Percentiles rank a stretch among this genome's conserved stretches.
phyloP scores from a whole-genome alignment of 2,797 vertebrate genomes.

The Anas georgica region DNA sequence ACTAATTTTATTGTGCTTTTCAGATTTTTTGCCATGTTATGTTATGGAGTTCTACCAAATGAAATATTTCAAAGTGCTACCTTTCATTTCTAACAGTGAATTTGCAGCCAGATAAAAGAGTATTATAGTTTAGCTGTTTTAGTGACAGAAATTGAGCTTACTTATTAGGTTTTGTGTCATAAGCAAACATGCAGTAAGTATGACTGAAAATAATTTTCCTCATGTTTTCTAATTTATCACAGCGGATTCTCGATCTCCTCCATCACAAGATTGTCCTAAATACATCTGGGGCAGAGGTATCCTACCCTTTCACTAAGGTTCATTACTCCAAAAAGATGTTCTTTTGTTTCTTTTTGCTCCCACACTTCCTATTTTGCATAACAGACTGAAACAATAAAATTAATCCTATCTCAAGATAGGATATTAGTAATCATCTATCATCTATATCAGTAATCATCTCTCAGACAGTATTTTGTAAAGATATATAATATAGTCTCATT shows the following conservation, averaged over 20 bases:
- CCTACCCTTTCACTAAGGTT: not conserved
- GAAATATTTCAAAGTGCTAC: not conserved
- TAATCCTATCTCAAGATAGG: not conserved
- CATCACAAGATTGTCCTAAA: not conserved
- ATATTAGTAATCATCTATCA: not conserved
- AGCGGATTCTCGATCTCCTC: not conserved
- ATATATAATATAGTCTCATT: not conserved
- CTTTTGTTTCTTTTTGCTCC: not conserved
- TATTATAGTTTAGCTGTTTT: not conserved
- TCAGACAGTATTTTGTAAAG: not conserved
- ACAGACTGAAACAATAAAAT: not conserved
- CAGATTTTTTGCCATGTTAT: not conserved
- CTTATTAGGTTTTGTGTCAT: not conserved
- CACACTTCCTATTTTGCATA: not conserved
- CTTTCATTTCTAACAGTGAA: not conserved
- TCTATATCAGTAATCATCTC: not conserved
- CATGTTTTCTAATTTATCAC: not conserved
- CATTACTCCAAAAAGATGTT: not conserved
- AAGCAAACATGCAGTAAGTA: not conserved
- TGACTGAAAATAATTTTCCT: not conserved
- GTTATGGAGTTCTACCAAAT: not conserved
- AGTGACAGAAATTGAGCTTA: not conserved
- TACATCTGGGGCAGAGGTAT: not conserved
- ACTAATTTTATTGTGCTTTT: not conserved
- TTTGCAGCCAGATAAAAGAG: not conserved